Evolutionary conservation across 2,113 vertebrate species (phyloP).

Genomic region (Tursiops truncatus): DNA sequence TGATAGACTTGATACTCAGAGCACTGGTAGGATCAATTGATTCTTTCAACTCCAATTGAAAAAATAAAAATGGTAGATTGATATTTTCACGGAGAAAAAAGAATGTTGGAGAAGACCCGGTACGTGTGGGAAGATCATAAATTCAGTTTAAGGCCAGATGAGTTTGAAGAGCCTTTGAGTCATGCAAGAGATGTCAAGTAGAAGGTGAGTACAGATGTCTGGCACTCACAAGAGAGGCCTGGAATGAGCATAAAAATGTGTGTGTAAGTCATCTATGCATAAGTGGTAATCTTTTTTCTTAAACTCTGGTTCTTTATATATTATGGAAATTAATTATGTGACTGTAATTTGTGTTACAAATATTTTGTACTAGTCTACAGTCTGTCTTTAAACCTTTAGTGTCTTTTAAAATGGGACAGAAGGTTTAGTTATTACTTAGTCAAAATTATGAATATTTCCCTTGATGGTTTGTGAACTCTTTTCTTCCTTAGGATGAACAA

Average conservation of each 20-base stretch:
- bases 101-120: background rate
- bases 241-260: background rate
- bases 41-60: background rate
- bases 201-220: background rate
- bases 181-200: background rate
- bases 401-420: slow-evolving; percentile 7
- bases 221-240: background rate
- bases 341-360: background rate
- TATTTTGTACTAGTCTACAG: background rate
- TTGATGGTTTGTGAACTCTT: background rate
- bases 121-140: background rate
- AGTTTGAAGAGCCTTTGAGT: background rate
- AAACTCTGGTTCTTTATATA: background rate
- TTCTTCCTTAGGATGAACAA: background rate
- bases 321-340: background rate
- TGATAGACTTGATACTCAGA: background rate
- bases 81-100: background rate
- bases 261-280: background rate
- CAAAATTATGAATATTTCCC: background rate
- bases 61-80: background rate
- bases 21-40: background rate
- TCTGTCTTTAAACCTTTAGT: background rate
- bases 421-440: background rate
- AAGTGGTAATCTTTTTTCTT: background rate
- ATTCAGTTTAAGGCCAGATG: background rate